A percentile compares a stretch with the other conserved stretches of the same genome.
These are phyloP conservation scores for Cardiocondyla obscurior DNA, from an alignment of 1,140 invertebrate genomes.

Conservation along the genomic window DNA sequence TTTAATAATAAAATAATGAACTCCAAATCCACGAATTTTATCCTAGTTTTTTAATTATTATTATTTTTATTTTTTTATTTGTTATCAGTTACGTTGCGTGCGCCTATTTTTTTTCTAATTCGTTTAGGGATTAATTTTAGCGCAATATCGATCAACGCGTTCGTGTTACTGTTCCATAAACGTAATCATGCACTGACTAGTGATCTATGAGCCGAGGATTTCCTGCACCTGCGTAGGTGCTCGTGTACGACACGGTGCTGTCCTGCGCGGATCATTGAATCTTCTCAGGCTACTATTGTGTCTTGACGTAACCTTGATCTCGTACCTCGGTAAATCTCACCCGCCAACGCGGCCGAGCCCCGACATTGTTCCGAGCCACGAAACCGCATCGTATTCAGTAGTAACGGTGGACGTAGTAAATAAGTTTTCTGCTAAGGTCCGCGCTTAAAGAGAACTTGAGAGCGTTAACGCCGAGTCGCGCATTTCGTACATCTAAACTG, in stretches of 20 bases:
- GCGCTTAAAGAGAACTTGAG: neutral
- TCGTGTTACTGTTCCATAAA: slow-evolving; percentile 3
- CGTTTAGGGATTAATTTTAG: neutral
- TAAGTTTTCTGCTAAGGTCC: slow-evolving; percentile 21
- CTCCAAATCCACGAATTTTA: neutral
- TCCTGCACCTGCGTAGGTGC: neutral
- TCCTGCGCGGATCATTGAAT: slow-evolving; percentile 53
- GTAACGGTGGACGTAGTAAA: slow-evolving; percentile 21
- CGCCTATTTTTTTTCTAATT: neutral
- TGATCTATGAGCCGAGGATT: slow-evolving; percentile 3
- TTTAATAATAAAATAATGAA: neutral
- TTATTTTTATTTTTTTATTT: neutral
- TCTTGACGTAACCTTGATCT: slow-evolving; percentile 57
- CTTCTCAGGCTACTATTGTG: slow-evolving; percentile 20
- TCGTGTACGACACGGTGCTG: neutral
- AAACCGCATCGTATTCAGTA: slow-evolving; percentile 9
- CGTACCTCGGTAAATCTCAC: slow-evolving; percentile 53
- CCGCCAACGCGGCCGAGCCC: slow-evolving; percentile 6
- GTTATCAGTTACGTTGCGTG: neutral
- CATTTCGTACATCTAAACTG: neutral
- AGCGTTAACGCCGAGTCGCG: no score
- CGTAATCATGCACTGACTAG: slow-evolving; percentile 11
- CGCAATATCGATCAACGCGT: neutral
- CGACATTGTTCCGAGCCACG: slow-evolving; percentile 37
- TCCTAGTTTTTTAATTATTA: neutral